Evolutionary conservation across 1,140 invertebrate species (phyloP).

Genomic region (Heliconius eleuchia): DNA sequence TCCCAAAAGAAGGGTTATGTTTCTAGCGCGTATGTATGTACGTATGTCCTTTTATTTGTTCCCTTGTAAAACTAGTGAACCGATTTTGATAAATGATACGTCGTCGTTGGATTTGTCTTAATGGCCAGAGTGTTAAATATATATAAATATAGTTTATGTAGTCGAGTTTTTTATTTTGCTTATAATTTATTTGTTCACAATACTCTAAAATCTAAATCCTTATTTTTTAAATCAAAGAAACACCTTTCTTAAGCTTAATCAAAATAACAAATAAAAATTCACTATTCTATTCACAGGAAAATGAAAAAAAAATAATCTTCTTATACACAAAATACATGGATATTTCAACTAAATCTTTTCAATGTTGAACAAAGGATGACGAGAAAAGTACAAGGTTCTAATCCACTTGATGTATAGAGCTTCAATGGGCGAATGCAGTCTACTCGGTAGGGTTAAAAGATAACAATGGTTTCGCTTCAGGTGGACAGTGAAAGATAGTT

Average conservation of each 20-base stretch:
- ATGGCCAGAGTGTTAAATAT: no score
- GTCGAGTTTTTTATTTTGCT: no score
- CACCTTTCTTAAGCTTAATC: not conserved
- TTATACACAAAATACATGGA: not conserved
- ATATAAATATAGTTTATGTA: no score
- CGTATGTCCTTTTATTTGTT: no score
- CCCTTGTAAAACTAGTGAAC: no score
- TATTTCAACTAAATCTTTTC: not conserved
- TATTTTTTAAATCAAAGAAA: no score
- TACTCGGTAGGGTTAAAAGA: conserved; percentile 1
- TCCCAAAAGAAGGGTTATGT: no score
- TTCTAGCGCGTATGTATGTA: no score
- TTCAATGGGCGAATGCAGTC: conserved; percentile 9
- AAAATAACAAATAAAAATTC: not conserved
- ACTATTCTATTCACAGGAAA: not conserved
- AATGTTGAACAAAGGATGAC: not conserved
- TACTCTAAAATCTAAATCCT: no score
- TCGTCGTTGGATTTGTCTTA: no score
- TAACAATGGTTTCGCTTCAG: conserved; percentile 39
- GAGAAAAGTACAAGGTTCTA: not conserved
- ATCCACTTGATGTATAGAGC: conserved; percentile 3
- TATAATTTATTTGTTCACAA: no score
- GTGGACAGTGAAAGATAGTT: conserved; percentile 47
- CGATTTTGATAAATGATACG: no score
- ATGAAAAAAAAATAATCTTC: not conserved